Base-by-base conservation (phyloP, 2,888 invertebrate species). In the Eutolmus rufibarbis region DNA sequence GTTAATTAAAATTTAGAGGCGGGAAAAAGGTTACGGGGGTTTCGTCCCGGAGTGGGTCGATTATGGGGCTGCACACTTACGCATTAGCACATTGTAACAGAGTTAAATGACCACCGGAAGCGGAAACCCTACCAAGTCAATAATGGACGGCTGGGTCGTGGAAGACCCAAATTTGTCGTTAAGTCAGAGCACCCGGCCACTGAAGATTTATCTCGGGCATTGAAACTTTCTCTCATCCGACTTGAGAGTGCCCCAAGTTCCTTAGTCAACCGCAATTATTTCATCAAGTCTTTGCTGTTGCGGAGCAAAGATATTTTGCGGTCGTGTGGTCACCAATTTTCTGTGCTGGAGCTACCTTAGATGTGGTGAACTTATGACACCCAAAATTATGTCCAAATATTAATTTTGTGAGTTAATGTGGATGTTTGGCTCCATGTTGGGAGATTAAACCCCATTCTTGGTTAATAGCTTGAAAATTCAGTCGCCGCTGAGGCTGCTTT, bases 81-180 rank as follows among this genome's bases (percentile, higher is more conserved):
- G 81, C 51, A 81, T 81, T 81, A 81, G 34, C 81, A 81, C 81
- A 81, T 56, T 81, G 81, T 81, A 81, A 81, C 28, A 12, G 28
- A 81, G 81, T 81, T 81, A 81, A 81, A 81, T 81, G 81, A 81
- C 81, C 81, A 81, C 81, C 81, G 81, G 81, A 81, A 56, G 81
- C 56, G 81, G 81, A 81, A 81, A 81, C 46, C 81, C 66, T 66
- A 66, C 66, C 51, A 81, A 81, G 56, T 81, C 81, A 81, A 81
- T 81, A 81, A 51, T 78, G 43, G 28, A 14, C 81, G n/a, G 81
- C 43, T 8, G 81, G 81, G 51, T 34, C 51, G 43, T 81, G 81
- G 28, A 56, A 81, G 51, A 81, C 81, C 56, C 34, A 81, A 81
- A 81, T 81, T 81, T 81, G 81, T 56, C 56, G 81, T 51, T 56